Conservation (phyloP, 2,113 vertebrate species). For the Gulo gulo region DNA sequence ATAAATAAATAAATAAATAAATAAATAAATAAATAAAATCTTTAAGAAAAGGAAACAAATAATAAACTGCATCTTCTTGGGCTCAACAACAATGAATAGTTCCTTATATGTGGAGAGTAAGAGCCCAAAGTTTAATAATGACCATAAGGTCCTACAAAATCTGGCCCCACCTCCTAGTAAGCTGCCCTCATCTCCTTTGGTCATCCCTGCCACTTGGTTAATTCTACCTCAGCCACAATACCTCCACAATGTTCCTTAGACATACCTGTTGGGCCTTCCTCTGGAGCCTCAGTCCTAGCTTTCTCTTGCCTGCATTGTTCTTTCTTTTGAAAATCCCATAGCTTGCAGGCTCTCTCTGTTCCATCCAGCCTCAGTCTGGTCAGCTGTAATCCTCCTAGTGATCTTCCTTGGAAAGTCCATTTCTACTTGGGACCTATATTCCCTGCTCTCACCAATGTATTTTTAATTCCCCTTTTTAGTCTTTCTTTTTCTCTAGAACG, state of each 20-base stretch:
- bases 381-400: neutral
- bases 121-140: neutral
- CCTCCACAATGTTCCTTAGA: neutral
- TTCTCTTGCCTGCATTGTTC: accelerated
- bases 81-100: accelerated
- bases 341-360: accelerated
- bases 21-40: no score
- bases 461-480: neutral
- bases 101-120: neutral
- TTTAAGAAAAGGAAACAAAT: no score
- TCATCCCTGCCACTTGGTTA: neutral
- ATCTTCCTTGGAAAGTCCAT: neutral
- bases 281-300: neutral
- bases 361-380: no score
- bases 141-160: no score
- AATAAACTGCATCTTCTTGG: neutral
- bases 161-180: neutral
- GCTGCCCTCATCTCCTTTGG: neutral
- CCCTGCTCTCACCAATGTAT: accelerated
- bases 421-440: neutral
- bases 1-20: no score
- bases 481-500: neutral
- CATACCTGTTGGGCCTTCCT: accelerated
- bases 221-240: neutral
- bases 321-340: neutral